phyloP scores from a whole-genome alignment of 2,888 invertebrate genomes.

The Acleris laterana region DNA sequence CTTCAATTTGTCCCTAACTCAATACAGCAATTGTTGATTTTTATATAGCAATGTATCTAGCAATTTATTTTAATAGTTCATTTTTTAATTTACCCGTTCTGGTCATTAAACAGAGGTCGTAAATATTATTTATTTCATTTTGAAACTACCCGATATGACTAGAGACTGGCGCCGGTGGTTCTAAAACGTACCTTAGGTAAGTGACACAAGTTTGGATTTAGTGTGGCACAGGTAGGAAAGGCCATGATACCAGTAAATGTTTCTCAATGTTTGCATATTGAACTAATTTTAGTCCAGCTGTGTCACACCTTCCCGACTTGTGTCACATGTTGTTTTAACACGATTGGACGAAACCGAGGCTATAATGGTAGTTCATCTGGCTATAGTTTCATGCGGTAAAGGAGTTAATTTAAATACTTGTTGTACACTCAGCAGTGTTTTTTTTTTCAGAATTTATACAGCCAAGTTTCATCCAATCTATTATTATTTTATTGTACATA shows the following conservation, averaged over 20 bases:
- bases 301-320: conserved; percentile 85
- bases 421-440: no score
- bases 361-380: background rate
- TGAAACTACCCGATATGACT: conserved; percentile 27
- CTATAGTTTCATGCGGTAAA: no score
- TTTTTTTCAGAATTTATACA: no score
- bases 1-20: background rate
- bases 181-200: conserved; percentile 64
- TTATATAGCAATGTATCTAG: conserved; percentile 8
- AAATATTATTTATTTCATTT: conserved; percentile 37
- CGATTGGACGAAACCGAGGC: background rate
- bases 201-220: conserved; percentile 82
- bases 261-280: conserved; percentile 40
- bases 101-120: conserved; percentile 37
- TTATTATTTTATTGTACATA: no score
- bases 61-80: conserved; percentile 23
- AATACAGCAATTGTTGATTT: conserved; percentile 9
- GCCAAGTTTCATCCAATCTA: no score
- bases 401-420: no score
- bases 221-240: conserved; percentile 85
- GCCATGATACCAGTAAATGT: conserved; percentile 45
- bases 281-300: conserved; percentile 53
- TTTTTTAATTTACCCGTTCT: conserved; percentile 28
- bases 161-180: conserved; percentile 50
- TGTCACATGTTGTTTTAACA: conserved; percentile 66